Base-by-base conservation (phyloP, 1,140 invertebrate species). In the Holotrichia oblita region DNA sequence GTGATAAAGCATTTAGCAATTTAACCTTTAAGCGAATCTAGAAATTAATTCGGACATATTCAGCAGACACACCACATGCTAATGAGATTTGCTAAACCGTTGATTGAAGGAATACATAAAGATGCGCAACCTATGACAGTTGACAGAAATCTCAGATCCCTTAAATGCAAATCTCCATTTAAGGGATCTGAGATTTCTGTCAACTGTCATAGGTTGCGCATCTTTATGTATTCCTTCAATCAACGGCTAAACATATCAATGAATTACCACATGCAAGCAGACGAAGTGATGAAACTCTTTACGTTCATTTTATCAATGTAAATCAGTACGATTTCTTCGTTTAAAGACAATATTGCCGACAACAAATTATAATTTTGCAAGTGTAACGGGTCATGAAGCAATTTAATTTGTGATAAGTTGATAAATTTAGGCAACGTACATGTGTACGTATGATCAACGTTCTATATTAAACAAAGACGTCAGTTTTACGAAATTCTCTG, bases 1-100 rank as follows among this genome's bases (percentile, higher is more conserved):
- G 44, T 79, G 78, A 79, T 79, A 79, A 77, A 77, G 8, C 42
- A 76, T 79, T 79, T 79, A 73, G 78, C 78, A 79, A 79, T 79
- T 79, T 79, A 79, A 79, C 78, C 78, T 79, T 79, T 79, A 79
- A 77, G 27, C 12, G 10, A 27, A 69, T 69, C 61, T 27, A 8
- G 12, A 69, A 69, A 22, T 27, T 69, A 69, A 69, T 69, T 27
- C 7, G 17, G 48, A 17, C 48, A 55, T 55, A 55, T 55, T 55
- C 48, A 55, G 12, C 61, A 69, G 61, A 69, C 61, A 55, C n/a
- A 55, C 10, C 9, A 10, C 59, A 61, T 61, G n/a, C 2, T 22
- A 61, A 27, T 27, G 61, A 9, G 17, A 27, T 27, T 34, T 12
- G 6, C 22, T 22, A 34, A n/a, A n/a, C n/a, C n/a, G n/a, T n/a